Percentiles rank a stretch among this genome's conserved stretches.
Evolutionary conservation across 2,888 invertebrate species (phyloP).

Genomic region (Tiphia femorata): DNA sequence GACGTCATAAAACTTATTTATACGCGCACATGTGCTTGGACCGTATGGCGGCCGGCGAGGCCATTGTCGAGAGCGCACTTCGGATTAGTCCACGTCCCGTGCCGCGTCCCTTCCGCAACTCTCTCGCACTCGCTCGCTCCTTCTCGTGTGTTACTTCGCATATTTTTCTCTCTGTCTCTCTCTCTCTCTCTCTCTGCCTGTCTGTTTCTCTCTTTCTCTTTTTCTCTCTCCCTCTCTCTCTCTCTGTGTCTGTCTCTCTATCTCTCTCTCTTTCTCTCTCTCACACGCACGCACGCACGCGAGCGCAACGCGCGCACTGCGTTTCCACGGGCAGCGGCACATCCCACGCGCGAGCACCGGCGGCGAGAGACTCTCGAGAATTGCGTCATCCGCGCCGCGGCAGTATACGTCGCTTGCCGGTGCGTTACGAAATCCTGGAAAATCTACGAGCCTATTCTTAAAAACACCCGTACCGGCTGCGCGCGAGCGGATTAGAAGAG

Average conservation of each 20-base stretch:
- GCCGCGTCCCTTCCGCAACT: no score
- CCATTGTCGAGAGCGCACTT: constrained; percentile 36
- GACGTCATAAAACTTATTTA: constrained; percentile 56
- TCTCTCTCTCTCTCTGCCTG: no score
- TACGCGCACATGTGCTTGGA: constrained; percentile 38
- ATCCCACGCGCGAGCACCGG: constrained; percentile 25
- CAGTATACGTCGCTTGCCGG: constrained; percentile 16
- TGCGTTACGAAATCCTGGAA: constrained; percentile 46
- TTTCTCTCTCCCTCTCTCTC: no score
- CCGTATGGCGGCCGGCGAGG: constrained; percentile 31
- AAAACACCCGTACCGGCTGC: not conserved
- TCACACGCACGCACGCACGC: constrained; percentile 3
- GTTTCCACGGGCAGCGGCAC: constrained; percentile 17
- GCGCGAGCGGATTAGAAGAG: not conserved
- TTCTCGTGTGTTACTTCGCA: no score
- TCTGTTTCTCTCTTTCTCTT: no score
- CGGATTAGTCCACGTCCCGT: constrained; percentile 24
- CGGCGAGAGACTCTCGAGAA: not conserved
- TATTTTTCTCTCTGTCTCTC: no score
- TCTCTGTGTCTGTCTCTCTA: no score
- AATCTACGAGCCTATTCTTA: constrained; percentile 32
- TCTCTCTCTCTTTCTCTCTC: no score
- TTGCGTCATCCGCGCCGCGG: constrained; percentile 14
- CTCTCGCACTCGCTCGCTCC: no score
- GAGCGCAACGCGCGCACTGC: not conserved